These are phyloP conservation scores for Coecobrya sp. DNA, from an alignment of 2,888 invertebrate genomes.

Conservation along the genomic window DNA sequence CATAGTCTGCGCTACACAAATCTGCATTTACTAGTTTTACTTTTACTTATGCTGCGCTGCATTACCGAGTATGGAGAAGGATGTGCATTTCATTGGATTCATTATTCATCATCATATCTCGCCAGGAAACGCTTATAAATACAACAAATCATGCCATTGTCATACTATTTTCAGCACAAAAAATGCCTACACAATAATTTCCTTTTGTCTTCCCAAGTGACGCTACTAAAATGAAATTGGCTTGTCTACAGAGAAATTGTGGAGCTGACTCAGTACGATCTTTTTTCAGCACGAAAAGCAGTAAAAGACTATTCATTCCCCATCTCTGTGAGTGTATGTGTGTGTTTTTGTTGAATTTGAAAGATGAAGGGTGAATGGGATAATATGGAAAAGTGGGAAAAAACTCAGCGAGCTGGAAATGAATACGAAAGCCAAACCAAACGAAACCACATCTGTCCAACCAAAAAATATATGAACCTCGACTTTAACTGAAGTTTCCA, in stretches of 20 bases:
- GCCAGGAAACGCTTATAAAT: neutral
- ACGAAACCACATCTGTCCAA: slow-evolving; percentile 58
- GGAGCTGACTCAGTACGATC: slow-evolving; percentile 48
- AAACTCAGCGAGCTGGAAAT: slow-evolving; percentile 16
- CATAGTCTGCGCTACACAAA: too few species aligned
- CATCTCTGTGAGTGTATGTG: neutral
- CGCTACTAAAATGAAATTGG: neutral
- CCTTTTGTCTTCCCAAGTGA: neutral
- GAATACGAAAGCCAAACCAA: slow-evolving; percentile 47
- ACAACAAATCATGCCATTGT: neutral
- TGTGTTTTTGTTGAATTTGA: slow-evolving; percentile 2
- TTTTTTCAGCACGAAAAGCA: neutral
- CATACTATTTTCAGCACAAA: neutral
- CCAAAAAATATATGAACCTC: neutral
- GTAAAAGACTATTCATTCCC: neutral
- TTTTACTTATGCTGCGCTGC: too few species aligned
- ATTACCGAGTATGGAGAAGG: neutral
- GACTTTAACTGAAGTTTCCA: neutral
- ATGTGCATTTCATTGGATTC: neutral
- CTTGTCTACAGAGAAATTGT: neutral
- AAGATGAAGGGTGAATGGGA: slow-evolving; percentile 38
- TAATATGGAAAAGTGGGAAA: slow-evolving; percentile 4
- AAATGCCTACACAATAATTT: neutral
- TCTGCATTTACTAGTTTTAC: too few species aligned
- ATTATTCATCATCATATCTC: neutral